These are phyloP conservation scores for Cyanoliseus patagonus DNA, from an alignment of 2,113 vertebrate species.

Conservation along the genomic window DNA sequence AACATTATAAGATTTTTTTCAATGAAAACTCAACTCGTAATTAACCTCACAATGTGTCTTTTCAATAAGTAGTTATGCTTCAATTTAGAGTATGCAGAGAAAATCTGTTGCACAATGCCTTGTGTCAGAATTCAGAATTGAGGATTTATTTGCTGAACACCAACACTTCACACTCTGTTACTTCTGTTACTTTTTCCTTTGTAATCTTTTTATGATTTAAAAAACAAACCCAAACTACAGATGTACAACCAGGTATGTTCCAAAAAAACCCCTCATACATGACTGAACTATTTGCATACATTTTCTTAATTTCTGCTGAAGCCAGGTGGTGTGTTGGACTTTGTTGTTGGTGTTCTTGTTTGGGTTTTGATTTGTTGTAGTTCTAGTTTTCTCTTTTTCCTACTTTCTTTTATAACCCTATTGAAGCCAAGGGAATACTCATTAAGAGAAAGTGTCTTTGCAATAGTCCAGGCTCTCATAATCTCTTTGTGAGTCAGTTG, in stretches of 20 bases:
- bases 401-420: not conserved
- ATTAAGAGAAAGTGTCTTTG: not conserved
- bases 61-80: not conserved
- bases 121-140: not conserved
- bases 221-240: no score
- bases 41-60: not conserved
- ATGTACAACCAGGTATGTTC: not conserved
- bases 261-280: not conserved
- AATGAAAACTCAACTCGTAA: not conserved
- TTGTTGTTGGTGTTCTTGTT: not conserved
- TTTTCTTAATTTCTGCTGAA: not conserved
- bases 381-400: accelerated
- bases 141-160: not conserved
- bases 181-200: not conserved
- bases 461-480: not conserved
- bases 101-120: not conserved
- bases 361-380: not conserved
- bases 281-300: not conserved
- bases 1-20: not conserved
- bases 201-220: not conserved
- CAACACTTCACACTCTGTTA: not conserved
- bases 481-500: not conserved
- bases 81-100: not conserved
- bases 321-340: not conserved
- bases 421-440: not conserved